phyloP scores from a whole-genome alignment of 2,113 vertebrate species.

The Alethe diademata region DNA sequence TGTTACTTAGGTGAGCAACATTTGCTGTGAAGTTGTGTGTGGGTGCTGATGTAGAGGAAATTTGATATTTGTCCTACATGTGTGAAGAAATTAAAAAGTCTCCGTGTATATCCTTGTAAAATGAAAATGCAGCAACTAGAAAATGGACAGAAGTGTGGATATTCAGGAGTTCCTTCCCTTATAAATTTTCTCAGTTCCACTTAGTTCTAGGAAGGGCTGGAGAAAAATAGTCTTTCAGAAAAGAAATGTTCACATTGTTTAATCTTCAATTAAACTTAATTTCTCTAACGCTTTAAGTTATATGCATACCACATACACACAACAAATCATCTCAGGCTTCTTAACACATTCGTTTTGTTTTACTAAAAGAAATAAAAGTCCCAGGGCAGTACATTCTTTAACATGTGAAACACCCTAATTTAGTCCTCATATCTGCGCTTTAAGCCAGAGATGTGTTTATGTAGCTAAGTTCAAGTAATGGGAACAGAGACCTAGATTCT shows the following conservation, averaged over 20 bases:
- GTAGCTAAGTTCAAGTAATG: not conserved
- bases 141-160: not conserved
- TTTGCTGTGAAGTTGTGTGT: not conserved
- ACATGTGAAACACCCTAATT: not conserved
- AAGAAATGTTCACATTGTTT: rapidly evolving
- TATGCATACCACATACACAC: not conserved
- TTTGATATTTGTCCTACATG: not conserved
- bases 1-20: not conserved
- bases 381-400: not conserved
- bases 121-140: not conserved
- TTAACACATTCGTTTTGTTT: not conserved
- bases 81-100: not conserved
- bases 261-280: not conserved
- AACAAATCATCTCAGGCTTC: not conserved
- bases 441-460: not conserved
- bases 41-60: not conserved
- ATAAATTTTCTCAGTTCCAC: not conserved
- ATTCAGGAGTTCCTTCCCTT: not conserved
- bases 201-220: not conserved
- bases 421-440: not conserved
- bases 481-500: not conserved
- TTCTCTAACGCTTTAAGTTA: not conserved
- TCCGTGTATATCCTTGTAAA: not conserved
- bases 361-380: not conserved
- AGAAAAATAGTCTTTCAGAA: not conserved